phyloP scores from a whole-genome alignment of 2,888 invertebrate genomes.

The Ariolimax columbianus region DNA sequence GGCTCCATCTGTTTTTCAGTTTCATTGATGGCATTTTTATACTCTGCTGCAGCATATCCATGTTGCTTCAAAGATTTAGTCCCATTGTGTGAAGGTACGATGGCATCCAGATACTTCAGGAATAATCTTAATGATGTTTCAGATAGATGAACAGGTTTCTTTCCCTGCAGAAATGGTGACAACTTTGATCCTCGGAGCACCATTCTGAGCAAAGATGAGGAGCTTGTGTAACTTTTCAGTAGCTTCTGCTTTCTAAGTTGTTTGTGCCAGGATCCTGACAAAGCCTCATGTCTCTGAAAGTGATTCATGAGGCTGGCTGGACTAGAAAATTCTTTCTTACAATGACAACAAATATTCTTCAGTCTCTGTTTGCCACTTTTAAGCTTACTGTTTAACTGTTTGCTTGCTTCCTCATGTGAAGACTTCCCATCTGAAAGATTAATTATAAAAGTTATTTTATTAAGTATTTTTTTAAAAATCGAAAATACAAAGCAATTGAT shows the following conservation, averaged over 20 bases:
- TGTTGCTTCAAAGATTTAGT: constrained; percentile 13
- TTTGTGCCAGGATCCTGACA: constrained; percentile 30
- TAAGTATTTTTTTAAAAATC: background rate
- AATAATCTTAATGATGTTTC: constrained; percentile 34
- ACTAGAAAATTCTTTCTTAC: constrained; percentile 39
- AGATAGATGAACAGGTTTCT: constrained; percentile 9
- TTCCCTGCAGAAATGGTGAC: background rate
- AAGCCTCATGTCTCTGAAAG: constrained; percentile 42
- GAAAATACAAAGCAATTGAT: too few relatives aligned
- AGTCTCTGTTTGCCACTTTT: background rate
- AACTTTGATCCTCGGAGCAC: background rate
- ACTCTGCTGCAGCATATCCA: background rate
- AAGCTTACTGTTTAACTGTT: background rate
- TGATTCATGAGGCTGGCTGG: constrained; percentile 43
- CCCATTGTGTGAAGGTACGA: constrained; percentile 20
- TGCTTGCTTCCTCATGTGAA: background rate
- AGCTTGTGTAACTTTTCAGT: background rate
- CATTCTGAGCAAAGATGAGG: constrained; percentile 2
- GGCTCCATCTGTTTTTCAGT: background rate
- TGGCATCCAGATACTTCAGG: constrained; percentile 29
- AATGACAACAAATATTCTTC: constrained; percentile 32
- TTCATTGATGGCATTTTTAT: background rate
- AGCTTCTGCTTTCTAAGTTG: background rate
- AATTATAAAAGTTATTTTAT: background rate
- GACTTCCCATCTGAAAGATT: background rate